Evolutionary conservation across 2,113 vertebrate species (phyloP).

Genomic region (Holacanthus passer): DNA sequence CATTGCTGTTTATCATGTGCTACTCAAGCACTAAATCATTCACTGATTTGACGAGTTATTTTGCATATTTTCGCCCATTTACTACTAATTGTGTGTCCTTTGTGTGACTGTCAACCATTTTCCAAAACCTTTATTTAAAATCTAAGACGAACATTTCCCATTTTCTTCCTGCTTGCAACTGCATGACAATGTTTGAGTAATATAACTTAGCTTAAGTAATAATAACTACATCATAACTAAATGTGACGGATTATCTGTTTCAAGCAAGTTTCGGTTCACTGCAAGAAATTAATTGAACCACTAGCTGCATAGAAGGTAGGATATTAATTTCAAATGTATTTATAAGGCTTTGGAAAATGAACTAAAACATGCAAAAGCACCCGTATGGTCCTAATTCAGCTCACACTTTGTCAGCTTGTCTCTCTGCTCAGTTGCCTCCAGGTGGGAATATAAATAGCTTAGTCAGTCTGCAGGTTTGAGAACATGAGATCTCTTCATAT

Average conservation of each 20-base stretch:
- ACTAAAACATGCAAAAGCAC: not conserved
- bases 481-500: slow-evolving; percentile 17
- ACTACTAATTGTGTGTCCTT: not conserved
- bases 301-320: not conserved
- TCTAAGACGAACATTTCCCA: too few relatives aligned
- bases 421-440: slow-evolving; percentile 26
- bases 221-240: not conserved
- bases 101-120: not conserved
- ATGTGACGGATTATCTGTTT: not conserved
- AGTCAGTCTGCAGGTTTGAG: slow-evolving; percentile 21
- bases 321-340: slow-evolving; percentile 12
- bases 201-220: not conserved
- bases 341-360: not conserved
- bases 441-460: slow-evolving; percentile 26
- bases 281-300: not conserved
- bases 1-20: not conserved
- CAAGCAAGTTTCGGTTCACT: not conserved
- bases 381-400: slow-evolving; percentile 6
- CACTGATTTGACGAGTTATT: not conserved
- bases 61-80: not conserved
- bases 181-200: not conserved
- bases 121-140: not conserved
- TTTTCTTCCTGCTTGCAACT: not conserved
- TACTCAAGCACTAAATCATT: slow-evolving; percentile 18
- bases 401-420: not conserved